Evolutionary conservation across 2,797 vertebrate genomes (phyloP).

Genomic region (Ctenosaura bakeri): DNA sequence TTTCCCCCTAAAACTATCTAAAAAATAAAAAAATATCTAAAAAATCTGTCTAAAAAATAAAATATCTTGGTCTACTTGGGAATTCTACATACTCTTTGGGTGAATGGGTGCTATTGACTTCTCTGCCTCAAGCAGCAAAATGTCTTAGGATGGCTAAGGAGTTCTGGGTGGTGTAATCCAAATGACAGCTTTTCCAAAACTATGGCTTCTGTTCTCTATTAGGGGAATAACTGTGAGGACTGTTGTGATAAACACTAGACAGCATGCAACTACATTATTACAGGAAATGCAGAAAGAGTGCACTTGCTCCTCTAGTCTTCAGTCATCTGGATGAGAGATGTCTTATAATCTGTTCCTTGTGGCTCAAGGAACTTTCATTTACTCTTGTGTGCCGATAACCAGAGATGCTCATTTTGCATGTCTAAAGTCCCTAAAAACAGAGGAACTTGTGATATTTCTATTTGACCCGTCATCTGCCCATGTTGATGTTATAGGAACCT

Average conservation of each 20-base stretch:
- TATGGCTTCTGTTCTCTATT: too few species aligned
- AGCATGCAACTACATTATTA: too few species aligned
- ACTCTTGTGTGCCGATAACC: neutral
- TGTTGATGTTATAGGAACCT: neutral
- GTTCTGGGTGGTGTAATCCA: neutral
- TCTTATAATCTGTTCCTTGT: too few species aligned
- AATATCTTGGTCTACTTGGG: neutral
- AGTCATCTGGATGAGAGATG: neutral
- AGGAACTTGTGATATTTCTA: neutral
- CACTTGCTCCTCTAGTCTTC: too few species aligned
- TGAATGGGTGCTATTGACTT: neutral
- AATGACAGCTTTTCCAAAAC: too few species aligned
- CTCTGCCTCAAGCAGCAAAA: neutral
- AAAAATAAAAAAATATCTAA: too few species aligned
- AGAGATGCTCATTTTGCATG: neutral
- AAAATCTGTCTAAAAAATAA: too few species aligned
- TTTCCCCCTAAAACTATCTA: neutral
- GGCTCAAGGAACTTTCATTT: neutral
- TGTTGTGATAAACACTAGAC: too few species aligned
- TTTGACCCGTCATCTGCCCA: neutral
- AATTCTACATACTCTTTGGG: neutral
- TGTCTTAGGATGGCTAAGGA: neutral
- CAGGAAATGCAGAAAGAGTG: too few species aligned
- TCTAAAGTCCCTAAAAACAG: neutral
- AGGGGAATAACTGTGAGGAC: too few species aligned